Evolutionary conservation across 2,797 vertebrate genomes (phyloP).

Genomic region (Rhadinocentrus ornatus): DNA sequence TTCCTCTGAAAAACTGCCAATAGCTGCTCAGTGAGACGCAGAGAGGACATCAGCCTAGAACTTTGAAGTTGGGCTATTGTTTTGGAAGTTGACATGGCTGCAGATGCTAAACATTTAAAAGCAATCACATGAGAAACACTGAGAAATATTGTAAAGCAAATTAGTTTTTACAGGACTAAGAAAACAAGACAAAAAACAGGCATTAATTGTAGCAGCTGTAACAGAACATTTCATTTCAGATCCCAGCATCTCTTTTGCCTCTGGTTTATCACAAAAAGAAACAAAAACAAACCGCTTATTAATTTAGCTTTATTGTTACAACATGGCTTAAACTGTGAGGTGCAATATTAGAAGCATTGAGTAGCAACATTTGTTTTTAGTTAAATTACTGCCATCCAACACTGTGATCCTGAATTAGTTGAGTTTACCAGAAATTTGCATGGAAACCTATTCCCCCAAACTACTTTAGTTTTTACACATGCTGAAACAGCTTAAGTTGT

Average conservation of each 20-base stretch:
- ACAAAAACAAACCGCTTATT: neutral
- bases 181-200: neutral
- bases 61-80: slow-evolving; percentile 46
- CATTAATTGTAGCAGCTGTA: neutral
- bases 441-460: no score
- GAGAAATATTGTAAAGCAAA: neutral
- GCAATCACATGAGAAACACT: neutral
- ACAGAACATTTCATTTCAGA: no score
- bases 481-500: no score
- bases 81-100: slow-evolving; percentile 50
- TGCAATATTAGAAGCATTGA: no score
- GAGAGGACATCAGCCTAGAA: slow-evolving; percentile 56
- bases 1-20: slow-evolving; percentile 67
- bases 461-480: no score
- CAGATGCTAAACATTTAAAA: slow-evolving; percentile 12
- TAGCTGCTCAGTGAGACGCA: slow-evolving; percentile 71
- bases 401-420: no score
- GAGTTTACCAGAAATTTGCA: no score
- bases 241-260: neutral
- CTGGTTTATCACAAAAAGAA: neutral
- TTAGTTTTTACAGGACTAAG: neutral
- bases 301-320: no score
- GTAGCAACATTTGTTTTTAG: no score
- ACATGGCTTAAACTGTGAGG: no score
- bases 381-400: no score